A percentile compares a stretch with the other conserved stretches of the same genome.
phyloP scores from a whole-genome alignment of 2,888 invertebrate species.

The Zelleria hepariella region DNA sequence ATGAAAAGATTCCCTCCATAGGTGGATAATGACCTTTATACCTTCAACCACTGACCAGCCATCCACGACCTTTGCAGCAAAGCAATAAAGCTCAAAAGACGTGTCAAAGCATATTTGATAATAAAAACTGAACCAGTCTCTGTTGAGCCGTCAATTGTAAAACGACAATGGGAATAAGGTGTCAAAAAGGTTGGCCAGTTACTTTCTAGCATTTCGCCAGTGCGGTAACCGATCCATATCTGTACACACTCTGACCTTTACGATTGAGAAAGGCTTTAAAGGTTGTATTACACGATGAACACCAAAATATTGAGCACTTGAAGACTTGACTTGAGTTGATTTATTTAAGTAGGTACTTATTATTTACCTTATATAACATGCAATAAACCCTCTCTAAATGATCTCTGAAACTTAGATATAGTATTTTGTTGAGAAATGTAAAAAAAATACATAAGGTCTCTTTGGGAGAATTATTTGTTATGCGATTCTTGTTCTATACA shows the following conservation, averaged over 20 bases:
- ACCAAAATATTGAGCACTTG: neutral
- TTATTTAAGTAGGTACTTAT: no score
- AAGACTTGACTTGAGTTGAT: no score
- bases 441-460: no score
- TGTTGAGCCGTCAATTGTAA: neutral
- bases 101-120: neutral
- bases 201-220: conserved; percentile 33
- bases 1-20: conserved; percentile 18
- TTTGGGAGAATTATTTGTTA: no score
- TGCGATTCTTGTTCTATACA: no score
- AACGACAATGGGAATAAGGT: neutral
- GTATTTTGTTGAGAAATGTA: no score
- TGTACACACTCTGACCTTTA: conserved; percentile 29
- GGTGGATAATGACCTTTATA: conserved; percentile 32
- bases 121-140: neutral
- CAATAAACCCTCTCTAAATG: no score
- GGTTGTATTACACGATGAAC: neutral
- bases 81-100: neutral
- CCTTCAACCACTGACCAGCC: conserved; percentile 6
- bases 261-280: conserved; percentile 16
- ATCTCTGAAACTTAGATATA: no score
- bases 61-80: neutral
- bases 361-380: no score
- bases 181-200: neutral
- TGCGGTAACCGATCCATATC: conserved; percentile 28